phyloP scores from a whole-genome alignment of 2,113 vertebrate species.

The Lasiurus cinereus region DNA sequence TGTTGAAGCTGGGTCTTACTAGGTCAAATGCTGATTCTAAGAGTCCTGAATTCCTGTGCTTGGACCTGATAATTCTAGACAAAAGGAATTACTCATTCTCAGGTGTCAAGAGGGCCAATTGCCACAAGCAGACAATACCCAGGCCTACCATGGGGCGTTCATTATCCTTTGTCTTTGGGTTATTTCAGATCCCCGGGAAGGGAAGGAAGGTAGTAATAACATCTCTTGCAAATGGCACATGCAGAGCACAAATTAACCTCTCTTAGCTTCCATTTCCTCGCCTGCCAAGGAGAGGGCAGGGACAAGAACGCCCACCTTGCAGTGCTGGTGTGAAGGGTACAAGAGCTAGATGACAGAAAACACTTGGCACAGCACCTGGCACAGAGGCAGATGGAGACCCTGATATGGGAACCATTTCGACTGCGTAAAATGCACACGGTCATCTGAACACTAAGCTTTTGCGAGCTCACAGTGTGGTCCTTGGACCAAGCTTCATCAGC shows the following conservation, averaged over 20 bases:
- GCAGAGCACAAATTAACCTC: conserved; percentile 26
- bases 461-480: not conserved
- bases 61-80: not conserved
- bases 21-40: not conserved
- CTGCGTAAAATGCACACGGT: not conserved
- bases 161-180: conserved; percentile 62
- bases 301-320: not conserved
- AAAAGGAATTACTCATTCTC: conserved; percentile 50
- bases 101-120: not conserved
- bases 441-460: not conserved
- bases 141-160: not conserved
- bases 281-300: not conserved
- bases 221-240: conserved; percentile 44
- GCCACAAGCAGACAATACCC: not conserved
- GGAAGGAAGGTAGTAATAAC: conserved; percentile 21
- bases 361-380: not conserved
- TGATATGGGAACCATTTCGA: not conserved
- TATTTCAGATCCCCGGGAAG: conserved; percentile 59
- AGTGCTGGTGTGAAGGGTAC: not conserved
- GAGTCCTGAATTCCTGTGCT: not conserved
- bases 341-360: not conserved
- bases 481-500: not conserved
- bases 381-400: not conserved
- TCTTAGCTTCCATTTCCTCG: conserved; percentile 11
- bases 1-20: not conserved